Conservation (phyloP, 2,888 invertebrate species). For the Orchestes rusci region DNA sequence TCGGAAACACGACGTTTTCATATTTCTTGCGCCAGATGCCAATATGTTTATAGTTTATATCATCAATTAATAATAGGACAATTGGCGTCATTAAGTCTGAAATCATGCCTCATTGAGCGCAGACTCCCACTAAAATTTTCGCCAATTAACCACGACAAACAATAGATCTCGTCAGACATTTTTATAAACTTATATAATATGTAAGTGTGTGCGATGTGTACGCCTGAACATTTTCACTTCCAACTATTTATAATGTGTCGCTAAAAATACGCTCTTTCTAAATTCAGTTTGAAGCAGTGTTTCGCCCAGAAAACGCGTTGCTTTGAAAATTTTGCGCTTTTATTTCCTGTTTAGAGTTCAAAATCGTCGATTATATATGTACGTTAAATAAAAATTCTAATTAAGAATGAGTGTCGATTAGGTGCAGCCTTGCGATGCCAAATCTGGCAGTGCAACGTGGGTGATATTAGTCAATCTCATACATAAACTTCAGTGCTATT, state of each 20-base stretch:
- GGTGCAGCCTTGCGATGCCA: constrained; percentile 33
- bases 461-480: constrained; percentile 32
- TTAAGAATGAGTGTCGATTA: constrained; percentile 18
- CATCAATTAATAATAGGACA: too few species aligned
- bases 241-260: constrained; percentile 36
- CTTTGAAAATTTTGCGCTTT: not conserved
- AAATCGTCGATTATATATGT: too few species aligned
- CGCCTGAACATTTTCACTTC: constrained; percentile 26
- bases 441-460: constrained; percentile 39
- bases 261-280: constrained; percentile 38
- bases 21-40: too few species aligned
- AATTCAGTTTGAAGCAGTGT: constrained; percentile 27
- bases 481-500: constrained; percentile 20
- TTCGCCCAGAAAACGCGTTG: constrained; percentile 12
- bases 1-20: too few species aligned
- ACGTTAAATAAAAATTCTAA: too few species aligned
- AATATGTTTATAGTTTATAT: too few species aligned
- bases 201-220: constrained; percentile 24
- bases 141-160: constrained; percentile 23
- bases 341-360: too few species aligned
- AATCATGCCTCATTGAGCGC: not conserved
- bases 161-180: constrained; percentile 23
- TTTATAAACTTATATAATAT: constrained; percentile 28
- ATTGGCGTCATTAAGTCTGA: too few species aligned
- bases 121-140: constrained; percentile 5